Percentiles rank a stretch among this genome's conserved stretches.
Evolutionary conservation across 2,888 invertebrate species (phyloP).

Genomic region (Camponotus fellah): DNA sequence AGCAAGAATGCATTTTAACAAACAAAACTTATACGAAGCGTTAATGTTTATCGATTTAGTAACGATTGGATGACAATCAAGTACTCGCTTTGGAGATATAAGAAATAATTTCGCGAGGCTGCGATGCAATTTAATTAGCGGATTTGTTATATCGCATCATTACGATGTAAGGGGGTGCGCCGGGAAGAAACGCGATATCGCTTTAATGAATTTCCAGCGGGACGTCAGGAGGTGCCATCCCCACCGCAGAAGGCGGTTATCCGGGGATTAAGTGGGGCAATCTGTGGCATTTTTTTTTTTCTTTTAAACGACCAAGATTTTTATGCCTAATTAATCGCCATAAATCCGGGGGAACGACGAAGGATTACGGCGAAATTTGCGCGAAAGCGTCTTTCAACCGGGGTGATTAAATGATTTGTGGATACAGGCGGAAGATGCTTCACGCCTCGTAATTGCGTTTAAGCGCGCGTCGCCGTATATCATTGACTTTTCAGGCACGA

Average conservation of each 20-base stretch:
- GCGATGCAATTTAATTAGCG: constrained; percentile 60
- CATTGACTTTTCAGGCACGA: constrained; percentile 45
- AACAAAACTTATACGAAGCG: neutral
- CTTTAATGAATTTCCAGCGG: constrained; percentile 83
- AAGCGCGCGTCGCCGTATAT: constrained; percentile 54
- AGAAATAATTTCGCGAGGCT: constrained; percentile 41
- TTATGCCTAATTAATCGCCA: constrained; percentile 84
- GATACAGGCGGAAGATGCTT: constrained; percentile 62
- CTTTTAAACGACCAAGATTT: constrained; percentile 76
- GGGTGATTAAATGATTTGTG: constrained; percentile 74
- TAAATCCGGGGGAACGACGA: constrained; percentile 79
- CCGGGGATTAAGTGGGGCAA: constrained; percentile 82
- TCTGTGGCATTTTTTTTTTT: constrained; percentile 82
- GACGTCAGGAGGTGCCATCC: constrained; percentile 83
- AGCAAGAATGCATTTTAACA: neutral
- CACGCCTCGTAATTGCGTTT: constrained; percentile 66
- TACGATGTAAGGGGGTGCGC: constrained; percentile 74
- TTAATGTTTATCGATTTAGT: neutral
- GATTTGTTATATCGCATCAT: constrained; percentile 82
- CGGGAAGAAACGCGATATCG: constrained; percentile 80
- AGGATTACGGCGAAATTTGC: constrained; percentile 75
- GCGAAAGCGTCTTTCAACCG: constrained; percentile 70
- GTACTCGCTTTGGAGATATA: neutral
- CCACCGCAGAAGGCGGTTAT: constrained; percentile 71
- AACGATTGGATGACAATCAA: neutral